Evolutionary conservation across 2,797 vertebrate species (phyloP).

Genomic region (Rousettus madagascariensis): DNA sequence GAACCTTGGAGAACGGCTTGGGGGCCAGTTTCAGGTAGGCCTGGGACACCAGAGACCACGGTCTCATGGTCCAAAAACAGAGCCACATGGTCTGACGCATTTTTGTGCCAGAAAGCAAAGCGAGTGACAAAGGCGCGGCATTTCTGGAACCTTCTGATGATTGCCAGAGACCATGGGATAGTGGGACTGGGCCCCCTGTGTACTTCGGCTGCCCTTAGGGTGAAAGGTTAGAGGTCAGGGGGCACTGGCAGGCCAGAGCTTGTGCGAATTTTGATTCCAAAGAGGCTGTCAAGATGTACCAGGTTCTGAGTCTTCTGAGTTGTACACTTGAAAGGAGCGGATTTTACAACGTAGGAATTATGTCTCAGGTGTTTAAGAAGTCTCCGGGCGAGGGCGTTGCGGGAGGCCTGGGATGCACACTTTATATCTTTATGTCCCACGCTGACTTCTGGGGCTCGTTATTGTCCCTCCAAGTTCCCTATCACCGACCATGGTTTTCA

Average conservation of each 20-base stretch:
- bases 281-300: not conserved
- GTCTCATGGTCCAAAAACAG: not conserved
- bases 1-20: not conserved
- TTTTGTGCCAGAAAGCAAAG: not conserved
- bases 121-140: not conserved
- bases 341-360: not conserved
- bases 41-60: accelerated
- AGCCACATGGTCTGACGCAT: accelerated
- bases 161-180: not conserved
- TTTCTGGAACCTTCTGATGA: not conserved
- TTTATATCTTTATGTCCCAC: not conserved
- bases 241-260: not conserved
- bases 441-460: not conserved
- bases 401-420: not conserved
- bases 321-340: not conserved
- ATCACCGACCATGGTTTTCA: not conserved
- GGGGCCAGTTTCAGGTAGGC: not conserved
- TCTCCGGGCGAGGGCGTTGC: accelerated
- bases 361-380: not conserved
- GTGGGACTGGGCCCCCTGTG: no score
- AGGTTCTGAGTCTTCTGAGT: not conserved
- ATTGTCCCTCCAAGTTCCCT: not conserved
- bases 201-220: not conserved
- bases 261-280: accelerated
- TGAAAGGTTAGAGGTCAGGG: not conserved